A percentile compares a stretch with the other conserved stretches of the same genome.
These are phyloP conservation scores for Coelopa frigida DNA, from an alignment of 1,140 invertebrate species.

Conservation along the genomic window DNA sequence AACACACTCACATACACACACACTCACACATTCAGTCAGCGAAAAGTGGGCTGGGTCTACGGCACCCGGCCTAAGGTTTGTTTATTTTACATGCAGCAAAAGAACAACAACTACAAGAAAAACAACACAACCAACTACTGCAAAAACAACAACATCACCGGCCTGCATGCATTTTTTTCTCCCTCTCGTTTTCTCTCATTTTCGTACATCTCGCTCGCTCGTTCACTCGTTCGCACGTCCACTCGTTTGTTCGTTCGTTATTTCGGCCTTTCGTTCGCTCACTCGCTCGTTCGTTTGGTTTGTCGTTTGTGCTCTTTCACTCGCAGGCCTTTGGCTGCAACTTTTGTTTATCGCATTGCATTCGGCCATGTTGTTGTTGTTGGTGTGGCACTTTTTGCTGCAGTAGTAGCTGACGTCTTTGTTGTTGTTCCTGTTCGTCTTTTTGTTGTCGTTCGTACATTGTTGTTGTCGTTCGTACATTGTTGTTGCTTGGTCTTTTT, in stretches of 20 bases:
- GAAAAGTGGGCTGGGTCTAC: constrained; percentile 14
- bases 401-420: constrained; percentile 1
- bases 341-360: not conserved
- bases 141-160: too few relatives aligned
- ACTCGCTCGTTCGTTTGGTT: too few relatives aligned
- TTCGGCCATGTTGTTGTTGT: constrained; percentile 5
- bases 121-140: not conserved
- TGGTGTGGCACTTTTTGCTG: not conserved
- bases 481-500: not conserved
- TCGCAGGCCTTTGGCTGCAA: too few relatives aligned
- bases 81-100: not conserved
- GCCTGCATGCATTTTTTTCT: not conserved
- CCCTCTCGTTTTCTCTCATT: too few relatives aligned
- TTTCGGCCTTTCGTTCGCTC: too few relatives aligned
- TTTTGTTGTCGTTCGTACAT: not conserved
- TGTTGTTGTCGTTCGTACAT: not conserved
- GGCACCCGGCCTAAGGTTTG: constrained; percentile 8
- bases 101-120: not conserved
- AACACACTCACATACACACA: too few relatives aligned
- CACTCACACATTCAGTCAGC: too few relatives aligned
- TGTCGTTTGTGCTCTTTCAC: too few relatives aligned
- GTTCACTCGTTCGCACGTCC: too few relatives aligned
- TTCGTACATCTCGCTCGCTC: too few relatives aligned
- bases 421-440: constrained; percentile 3
- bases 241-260: too few relatives aligned